Evolutionary conservation across 2,113 vertebrate species (phyloP).

Genomic region (Menidia beryllina): DNA sequence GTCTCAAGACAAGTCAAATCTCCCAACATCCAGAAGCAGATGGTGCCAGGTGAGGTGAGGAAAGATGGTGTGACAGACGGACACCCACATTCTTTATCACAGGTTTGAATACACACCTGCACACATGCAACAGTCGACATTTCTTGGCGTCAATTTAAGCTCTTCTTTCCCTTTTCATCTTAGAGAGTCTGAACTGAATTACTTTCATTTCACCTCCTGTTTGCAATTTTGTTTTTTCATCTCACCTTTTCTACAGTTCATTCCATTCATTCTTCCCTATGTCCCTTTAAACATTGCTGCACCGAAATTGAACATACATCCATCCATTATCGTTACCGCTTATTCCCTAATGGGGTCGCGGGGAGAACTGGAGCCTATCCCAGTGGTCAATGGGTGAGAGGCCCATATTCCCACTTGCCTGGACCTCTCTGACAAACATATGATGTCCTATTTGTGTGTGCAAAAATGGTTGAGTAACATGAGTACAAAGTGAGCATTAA

Average conservation of each 20-base stretch:
- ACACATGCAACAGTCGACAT: not conserved
- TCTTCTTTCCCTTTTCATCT: constrained; percentile 14
- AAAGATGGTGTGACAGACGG: constrained; percentile 88
- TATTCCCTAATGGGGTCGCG: too few relatives aligned
- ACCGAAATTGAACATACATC: too few relatives aligned
- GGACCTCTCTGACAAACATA: constrained; percentile 36
- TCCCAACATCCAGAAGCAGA: constrained; percentile 90
- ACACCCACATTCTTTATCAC: constrained; percentile 83
- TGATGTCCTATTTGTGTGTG: too few relatives aligned
- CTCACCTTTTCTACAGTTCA: not conserved
- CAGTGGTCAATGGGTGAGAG: constrained; percentile 13
- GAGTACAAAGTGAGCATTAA: too few relatives aligned
- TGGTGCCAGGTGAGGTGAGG: constrained; percentile 89
- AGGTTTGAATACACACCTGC: constrained; percentile 79
- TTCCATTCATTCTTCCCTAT: not conserved
- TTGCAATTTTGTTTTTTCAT: not conserved
- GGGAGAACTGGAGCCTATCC: too few relatives aligned
- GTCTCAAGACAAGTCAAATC: constrained; percentile 89
- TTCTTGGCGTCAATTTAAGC: constrained; percentile 1
- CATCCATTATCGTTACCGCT: too few relatives aligned
- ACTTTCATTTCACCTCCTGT: not conserved
- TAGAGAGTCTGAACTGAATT: not conserved
- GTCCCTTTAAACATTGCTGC: not conserved
- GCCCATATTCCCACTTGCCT: constrained; percentile 47
- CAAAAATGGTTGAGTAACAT: too few relatives aligned